phyloP scores from a whole-genome alignment of 2,888 invertebrate species.

The Cerastis leucographa region DNA sequence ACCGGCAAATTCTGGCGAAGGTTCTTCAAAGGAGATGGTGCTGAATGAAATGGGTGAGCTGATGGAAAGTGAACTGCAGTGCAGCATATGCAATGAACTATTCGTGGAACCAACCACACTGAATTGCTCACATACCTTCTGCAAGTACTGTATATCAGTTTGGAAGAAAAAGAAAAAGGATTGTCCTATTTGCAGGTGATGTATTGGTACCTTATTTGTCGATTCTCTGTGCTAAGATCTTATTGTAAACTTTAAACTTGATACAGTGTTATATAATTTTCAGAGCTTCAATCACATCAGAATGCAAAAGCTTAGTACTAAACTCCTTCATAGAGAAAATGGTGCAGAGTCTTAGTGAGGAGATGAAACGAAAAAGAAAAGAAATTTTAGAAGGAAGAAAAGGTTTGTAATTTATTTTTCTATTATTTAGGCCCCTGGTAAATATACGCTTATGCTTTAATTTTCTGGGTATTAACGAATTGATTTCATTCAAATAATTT shows the following conservation, averaged over 20 bases:
- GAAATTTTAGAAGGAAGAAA: constrained; percentile 88
- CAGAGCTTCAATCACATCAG: constrained; percentile 83
- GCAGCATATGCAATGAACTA: constrained; percentile 94
- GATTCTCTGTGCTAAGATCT: neutral
- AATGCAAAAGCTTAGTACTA: constrained; percentile 92
- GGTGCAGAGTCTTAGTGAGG: constrained; percentile 91
- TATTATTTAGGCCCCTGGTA: neutral
- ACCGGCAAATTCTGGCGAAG: constrained; percentile 62
- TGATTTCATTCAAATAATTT: neutral
- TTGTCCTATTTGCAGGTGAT: constrained; percentile 93
- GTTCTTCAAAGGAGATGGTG: constrained; percentile 74
- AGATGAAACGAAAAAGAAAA: constrained; percentile 90
- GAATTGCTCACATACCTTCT: constrained; percentile 94
- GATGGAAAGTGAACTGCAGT: constrained; percentile 93
- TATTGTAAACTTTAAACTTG: neutral
- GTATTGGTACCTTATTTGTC: neutral
- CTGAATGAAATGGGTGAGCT: constrained; percentile 88
- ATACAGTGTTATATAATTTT: constrained; percentile 8
- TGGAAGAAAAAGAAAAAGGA: constrained; percentile 93
- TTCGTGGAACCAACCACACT: constrained; percentile 93
- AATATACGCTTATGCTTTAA: constrained; percentile 14
- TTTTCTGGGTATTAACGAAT: neutral
- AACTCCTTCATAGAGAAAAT: constrained; percentile 94
- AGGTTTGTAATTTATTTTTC: constrained; percentile 73
- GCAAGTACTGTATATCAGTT: constrained; percentile 92